Base-by-base conservation (phyloP, 2,888 invertebrate genomes). In the Romanomermis culicivorax region DNA sequence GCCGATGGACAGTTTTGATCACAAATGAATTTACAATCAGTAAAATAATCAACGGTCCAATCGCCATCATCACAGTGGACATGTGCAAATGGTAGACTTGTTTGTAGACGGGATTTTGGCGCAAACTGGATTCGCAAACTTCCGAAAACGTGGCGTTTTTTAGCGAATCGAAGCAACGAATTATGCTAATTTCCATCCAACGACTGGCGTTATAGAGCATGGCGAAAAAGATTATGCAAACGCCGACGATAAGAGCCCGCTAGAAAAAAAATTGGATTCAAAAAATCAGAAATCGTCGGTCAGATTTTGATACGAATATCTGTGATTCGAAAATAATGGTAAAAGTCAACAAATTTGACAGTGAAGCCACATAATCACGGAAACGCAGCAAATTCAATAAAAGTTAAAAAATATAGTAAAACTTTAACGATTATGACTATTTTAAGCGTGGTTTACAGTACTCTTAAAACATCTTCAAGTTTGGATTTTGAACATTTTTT, bases 131-230 rank as follows among this genome's bases (percentile, higher is more conserved):
- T 2, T 66, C 64, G 56, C 66, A 66, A 14, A 66, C 62, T 58
- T 67, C 65, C 51, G 59, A 54, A 17, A 62, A 60, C 51, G 58
- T 55, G 24, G 52, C 56, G 17, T 59, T 45, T 25, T 63, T 60
- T 1, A 61, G 59, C 20, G 57, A 54, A 42, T 68, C 65, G 59
- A 61, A 65, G 57, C 67, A 67, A 47, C 63, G 62, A 26, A 66
- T 57, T 3, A 65, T 60, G 49, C 57, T 50, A 14, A 61, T 59
- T 56, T 67, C 67, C 53, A 68, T 64, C 54, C 61, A 66, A 50
- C 65, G 65, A 4, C 65, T 65, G 26, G 65, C 56, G 56, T 67
- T 67, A 61, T 65, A 67, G 26, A 61, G 29, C 24, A 67, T 57
- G 20, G 62, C 58, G 55, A 65, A 64, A 1, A 62, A 42, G 3